A percentile compares a stretch with the other conserved stretches of the same genome.
phyloP scores from a whole-genome alignment of 2,797 vertebrate species.

The Sylvilagus floridanus region DNA sequence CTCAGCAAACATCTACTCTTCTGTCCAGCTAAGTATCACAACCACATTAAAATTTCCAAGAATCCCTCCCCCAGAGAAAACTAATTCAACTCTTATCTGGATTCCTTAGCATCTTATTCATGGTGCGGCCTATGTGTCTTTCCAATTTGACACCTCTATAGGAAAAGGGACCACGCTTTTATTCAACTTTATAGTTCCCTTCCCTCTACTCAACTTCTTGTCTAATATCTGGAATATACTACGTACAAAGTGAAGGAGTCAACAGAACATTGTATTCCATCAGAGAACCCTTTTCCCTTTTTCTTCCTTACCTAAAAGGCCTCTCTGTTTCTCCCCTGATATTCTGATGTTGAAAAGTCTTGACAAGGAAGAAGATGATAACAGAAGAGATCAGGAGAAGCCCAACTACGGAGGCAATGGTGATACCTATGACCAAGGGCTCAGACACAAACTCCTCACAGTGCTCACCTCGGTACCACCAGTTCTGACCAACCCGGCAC shows the following conservation, averaged over 20 bases:
- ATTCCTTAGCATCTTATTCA: neutral
- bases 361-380: slow-evolving; percentile 92
- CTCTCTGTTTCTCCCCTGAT: slow-evolving; percentile 90
- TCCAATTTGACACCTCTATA: neutral
- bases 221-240: neutral
- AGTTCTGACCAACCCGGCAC: slow-evolving; percentile 96
- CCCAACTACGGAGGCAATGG: slow-evolving; percentile 92
- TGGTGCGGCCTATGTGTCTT: neutral
- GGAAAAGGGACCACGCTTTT: neutral
- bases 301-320: slow-evolving; percentile 89
- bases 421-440: slow-evolving; percentile 94
- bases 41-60: neutral
- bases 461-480: slow-evolving; percentile 97
- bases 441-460: slow-evolving; percentile 97
- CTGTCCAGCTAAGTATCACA: neutral
- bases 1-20: neutral
- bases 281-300: neutral
- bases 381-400: slow-evolving; percentile 92
- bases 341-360: slow-evolving; percentile 91
- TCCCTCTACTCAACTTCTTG: neutral
- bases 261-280: neutral
- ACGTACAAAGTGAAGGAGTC: neutral
- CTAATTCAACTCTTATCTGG: neutral
- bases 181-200: neutral
- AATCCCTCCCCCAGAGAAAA: neutral